Conservation (phyloP, 2,113 vertebrate species). For the Syngnathus floridae region DNA sequence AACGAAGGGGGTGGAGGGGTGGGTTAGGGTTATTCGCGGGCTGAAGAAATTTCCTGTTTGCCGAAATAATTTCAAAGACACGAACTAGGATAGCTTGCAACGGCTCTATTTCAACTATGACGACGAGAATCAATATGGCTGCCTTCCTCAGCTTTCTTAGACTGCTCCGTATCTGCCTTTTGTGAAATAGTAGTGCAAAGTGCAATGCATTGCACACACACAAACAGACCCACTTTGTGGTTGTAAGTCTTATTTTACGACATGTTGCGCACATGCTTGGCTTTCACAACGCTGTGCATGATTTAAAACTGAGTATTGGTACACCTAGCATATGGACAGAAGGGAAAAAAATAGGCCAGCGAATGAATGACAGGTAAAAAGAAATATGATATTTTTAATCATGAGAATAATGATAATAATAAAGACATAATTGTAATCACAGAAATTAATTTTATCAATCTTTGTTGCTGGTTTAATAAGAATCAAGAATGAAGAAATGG, state of each 20-base stretch:
- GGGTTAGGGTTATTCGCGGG: conserved; percentile 58
- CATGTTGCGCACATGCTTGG: conserved; percentile 17
- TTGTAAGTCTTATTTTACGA: conserved; percentile 17
- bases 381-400: background rate
- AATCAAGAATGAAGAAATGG: conserved; percentile 9
- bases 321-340: background rate
- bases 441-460: background rate
- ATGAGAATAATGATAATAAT: background rate
- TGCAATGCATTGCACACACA: conserved; percentile 15
- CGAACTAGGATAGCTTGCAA: conserved; percentile 34
- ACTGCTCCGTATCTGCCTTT: conserved; percentile 20
- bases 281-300: conserved; percentile 5
- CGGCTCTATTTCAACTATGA: conserved; percentile 44
- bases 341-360: background rate
- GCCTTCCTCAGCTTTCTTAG: conserved; percentile 38
- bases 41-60: conserved; percentile 71
- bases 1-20: conserved; percentile 48
- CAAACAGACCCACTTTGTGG: conserved; percentile 21
- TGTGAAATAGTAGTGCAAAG: conserved; percentile 35
- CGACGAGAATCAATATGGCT: conserved; percentile 50
- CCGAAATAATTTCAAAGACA: conserved; percentile 74
- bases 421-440: background rate
- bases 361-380: background rate
- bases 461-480: background rate
- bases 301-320: conserved; percentile 22